phyloP scores from a whole-genome alignment of 2,797 vertebrate species.

The Thamnophis elegans region DNA sequence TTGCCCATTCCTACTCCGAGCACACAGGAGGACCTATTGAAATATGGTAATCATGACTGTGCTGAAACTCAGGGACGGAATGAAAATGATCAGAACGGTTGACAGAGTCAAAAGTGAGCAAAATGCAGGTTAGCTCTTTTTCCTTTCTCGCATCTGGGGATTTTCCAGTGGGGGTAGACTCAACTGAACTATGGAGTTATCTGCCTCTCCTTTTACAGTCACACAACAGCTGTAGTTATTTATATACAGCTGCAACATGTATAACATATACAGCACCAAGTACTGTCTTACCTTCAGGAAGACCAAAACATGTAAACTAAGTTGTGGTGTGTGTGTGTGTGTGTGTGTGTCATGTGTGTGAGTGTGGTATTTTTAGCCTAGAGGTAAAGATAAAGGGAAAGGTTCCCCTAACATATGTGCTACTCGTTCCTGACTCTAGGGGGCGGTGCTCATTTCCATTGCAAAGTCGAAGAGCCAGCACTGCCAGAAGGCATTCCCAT shows the following conservation, averaged over 20 bases:
- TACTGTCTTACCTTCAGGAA: neutral
- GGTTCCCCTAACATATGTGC: too few species aligned
- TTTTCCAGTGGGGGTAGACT: slow-evolving; percentile 20
- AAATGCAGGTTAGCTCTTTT: neutral
- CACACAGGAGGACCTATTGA: slow-evolving; percentile 51
- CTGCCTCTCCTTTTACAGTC: neutral
- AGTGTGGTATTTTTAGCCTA: neutral
- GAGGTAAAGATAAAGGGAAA: too few species aligned
- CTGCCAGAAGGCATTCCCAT: too few species aligned
- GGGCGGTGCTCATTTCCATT: too few species aligned
- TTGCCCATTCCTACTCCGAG: slow-evolving; percentile 52
- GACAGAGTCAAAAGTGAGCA: neutral
- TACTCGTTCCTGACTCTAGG: too few species aligned
- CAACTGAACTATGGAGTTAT: neutral
- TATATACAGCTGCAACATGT: neutral
- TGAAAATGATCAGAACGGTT: slow-evolving; percentile 40
- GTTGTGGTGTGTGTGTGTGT: neutral
- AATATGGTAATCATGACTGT: slow-evolving; percentile 61
- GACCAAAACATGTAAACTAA: neutral
- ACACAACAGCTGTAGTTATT: neutral
- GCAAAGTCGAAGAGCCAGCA: too few species aligned
- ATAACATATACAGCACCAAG: neutral
- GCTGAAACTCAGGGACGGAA: slow-evolving; percentile 40
- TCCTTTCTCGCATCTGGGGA: neutral
- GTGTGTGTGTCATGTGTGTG: too few species aligned